Conservation (phyloP, 2,797 vertebrate species). For the Melanotaenia parkinsoni region DNA sequence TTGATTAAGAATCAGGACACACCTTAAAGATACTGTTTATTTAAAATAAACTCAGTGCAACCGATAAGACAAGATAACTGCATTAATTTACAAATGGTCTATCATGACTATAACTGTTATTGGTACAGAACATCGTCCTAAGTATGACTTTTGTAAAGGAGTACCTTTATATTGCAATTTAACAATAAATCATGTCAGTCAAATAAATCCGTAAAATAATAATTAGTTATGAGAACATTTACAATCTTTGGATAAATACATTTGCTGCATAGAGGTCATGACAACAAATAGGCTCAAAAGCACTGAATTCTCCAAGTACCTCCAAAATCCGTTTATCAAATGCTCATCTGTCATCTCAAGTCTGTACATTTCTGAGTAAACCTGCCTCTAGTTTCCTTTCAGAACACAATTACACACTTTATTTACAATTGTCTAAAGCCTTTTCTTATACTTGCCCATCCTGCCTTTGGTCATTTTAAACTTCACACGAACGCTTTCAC, state of each 20-base stretch:
- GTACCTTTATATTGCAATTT: neutral
- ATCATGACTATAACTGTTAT: slow-evolving; percentile 26
- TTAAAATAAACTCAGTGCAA: slow-evolving; percentile 34
- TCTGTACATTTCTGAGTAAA: slow-evolving; percentile 26
- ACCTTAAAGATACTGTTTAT: slow-evolving; percentile 33
- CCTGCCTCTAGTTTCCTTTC: slow-evolving; percentile 9
- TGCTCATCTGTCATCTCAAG: slow-evolving; percentile 13
- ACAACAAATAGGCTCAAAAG: slow-evolving; percentile 25
- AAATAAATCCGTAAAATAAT: neutral
- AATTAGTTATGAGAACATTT: slow-evolving; percentile 6
- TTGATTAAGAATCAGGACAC: neutral
- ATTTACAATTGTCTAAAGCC: slow-evolving; percentile 30
- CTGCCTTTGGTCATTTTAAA: slow-evolving; percentile 46
- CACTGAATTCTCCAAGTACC: neutral
- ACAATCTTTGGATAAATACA: slow-evolving; percentile 5
- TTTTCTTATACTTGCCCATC: slow-evolving; percentile 6
- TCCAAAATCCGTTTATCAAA: slow-evolving; percentile 17
- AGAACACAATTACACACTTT: slow-evolving; percentile 25
- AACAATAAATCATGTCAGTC: neutral
- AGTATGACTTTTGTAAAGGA: neutral
- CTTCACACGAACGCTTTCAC: slow-evolving; percentile 15
- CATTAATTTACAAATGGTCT: slow-evolving; percentile 9
- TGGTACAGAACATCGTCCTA: slow-evolving; percentile 46
- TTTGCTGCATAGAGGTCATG: slow-evolving; percentile 7
- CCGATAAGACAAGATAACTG: slow-evolving; percentile 13